Base-by-base conservation (phyloP, 2,888 invertebrate genomes). In the Drosophila austrosaltans region DNA sequence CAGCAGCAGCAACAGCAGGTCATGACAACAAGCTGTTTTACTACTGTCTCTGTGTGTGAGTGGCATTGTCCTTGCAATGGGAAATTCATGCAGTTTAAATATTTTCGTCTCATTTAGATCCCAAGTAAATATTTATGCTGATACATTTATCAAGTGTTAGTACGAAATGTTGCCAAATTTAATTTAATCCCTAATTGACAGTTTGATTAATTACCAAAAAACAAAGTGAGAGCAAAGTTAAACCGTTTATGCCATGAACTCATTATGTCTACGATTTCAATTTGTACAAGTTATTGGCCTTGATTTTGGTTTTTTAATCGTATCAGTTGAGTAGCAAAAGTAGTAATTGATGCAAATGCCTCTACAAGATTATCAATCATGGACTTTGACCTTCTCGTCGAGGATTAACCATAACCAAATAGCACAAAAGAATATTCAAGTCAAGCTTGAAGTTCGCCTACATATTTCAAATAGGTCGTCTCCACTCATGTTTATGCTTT, bases 1-100 rank as follows among this genome's bases (percentile, higher is more conserved):
- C 30, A 30, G 6, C 30, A 30, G 30, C 42, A 42, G 39, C n/a
- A 44, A 42, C 63, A 62, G 42, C 63, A 62, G 53, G 36, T 25
- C 57, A 54, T 64, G 36, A 12, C 16, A 53, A 36, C 16, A 53
- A 36, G 12, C 25, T n/a, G 16, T 54, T 16, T 16, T 16, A 16
- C 16, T 7, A 28, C 28, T 44, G 28, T 30, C 36, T 54, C n/a
- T 59, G 32, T n/a, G 12, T 28, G 16, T 44, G 42, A 32, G 57
- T 25, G 12, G 5, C 28, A 10, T 8, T 3, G 8, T 12, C 28
- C 32, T 60, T 48, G 48, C 25, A 25, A 48, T 48, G 22, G 44
- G 16, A 16, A 48, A 48, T 48, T 48, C 48, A 8, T 10, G 25
- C 48, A 25, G 48, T 12, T 48, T 48, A 48, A 48, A 48, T 25